These are phyloP conservation scores for Ormia ochracea DNA, from an alignment of 2,888 invertebrate genomes.

Conservation along the genomic window DNA sequence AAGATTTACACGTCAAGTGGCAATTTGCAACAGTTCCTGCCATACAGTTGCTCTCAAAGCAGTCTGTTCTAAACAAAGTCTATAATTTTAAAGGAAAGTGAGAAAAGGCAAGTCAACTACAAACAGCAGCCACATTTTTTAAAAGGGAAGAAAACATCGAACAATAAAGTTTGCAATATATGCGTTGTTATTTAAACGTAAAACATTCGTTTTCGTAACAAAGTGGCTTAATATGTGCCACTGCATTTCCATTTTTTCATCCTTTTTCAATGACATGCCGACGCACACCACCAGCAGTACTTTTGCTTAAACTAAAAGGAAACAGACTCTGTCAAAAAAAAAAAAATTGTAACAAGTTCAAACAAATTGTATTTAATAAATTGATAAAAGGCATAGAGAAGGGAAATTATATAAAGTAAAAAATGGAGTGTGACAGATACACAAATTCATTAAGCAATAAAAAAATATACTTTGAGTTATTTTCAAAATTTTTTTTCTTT, in stretches of 20 bases:
- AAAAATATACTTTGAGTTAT: too few species aligned
- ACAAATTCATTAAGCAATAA: too few species aligned
- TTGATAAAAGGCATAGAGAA: too few species aligned
- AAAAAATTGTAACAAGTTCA: too few species aligned
- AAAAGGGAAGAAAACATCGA: slow-evolving; percentile 20
- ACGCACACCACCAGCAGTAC: neutral
- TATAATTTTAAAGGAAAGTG: neutral
- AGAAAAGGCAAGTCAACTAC: neutral
- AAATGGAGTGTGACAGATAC: too few species aligned
- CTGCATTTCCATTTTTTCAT: slow-evolving; percentile 26
- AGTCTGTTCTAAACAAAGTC: neutral
- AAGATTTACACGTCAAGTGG: slow-evolving; percentile 55
- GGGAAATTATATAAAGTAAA: too few species aligned
- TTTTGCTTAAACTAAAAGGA: neutral
- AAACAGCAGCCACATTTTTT: slow-evolving; percentile 5
- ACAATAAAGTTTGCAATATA: slow-evolving; percentile 25
- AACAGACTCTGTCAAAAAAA: neutral
- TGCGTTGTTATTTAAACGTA: slow-evolving; percentile 28
- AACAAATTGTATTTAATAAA: neutral
- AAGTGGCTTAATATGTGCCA: slow-evolving; percentile 54
- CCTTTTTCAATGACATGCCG: neutral
- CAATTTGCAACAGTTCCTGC: slow-evolving; percentile 48
- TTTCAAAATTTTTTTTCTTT: too few species aligned
- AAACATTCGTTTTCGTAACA: slow-evolving; percentile 38
- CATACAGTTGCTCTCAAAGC: neutral